Percentiles rank a stretch among this genome's conserved stretches.
Conservation (phyloP, 92 coral and sea anemone genomes). For the Parazoanthus darwini region DNA sequence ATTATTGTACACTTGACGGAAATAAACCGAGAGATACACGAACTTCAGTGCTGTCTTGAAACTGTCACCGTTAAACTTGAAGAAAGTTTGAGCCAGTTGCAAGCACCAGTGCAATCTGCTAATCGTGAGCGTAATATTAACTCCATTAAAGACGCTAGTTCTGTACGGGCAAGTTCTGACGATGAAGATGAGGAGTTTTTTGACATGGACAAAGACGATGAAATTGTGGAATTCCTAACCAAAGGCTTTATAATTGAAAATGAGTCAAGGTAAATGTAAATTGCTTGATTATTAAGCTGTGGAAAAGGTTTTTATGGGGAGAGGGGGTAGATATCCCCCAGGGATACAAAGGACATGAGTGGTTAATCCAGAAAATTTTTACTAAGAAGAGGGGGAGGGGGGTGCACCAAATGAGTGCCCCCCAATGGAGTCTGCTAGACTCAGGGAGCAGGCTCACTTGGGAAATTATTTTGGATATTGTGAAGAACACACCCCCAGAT, state of each 20-base stretch:
- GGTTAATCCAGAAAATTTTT: too few species aligned
- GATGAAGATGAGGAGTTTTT: conserved; percentile 81
- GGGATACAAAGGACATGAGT: too few species aligned
- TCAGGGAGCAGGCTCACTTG: too few species aligned
- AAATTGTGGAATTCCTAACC: conserved; percentile 28
- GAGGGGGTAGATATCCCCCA: too few species aligned
- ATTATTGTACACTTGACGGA: conserved; percentile 69
- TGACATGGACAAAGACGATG: conserved; percentile 79
- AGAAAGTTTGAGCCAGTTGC: conserved; percentile 30
- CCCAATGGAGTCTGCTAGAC: too few species aligned
- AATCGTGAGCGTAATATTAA: conserved; percentile 22
- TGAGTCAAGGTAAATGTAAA: conserved; percentile 20
- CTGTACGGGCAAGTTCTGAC: conserved; percentile 55
- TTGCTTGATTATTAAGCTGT: not conserved
- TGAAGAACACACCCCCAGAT: too few species aligned
- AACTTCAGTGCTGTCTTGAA: conserved; percentile 50
- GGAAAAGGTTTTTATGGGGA: not conserved
- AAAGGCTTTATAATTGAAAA: conserved; percentile 27
- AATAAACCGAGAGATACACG: conserved; percentile 71
- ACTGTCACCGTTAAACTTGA: conserved; percentile 59
- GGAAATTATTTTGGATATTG: too few species aligned
- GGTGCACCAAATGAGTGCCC: too few species aligned
- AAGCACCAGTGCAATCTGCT: conserved; percentile 10
- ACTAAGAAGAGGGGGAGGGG: too few species aligned
- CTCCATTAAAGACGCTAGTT: conserved; percentile 43